phyloP scores from a whole-genome alignment of 2,797 vertebrate species.

The Molossus molossus region DNA sequence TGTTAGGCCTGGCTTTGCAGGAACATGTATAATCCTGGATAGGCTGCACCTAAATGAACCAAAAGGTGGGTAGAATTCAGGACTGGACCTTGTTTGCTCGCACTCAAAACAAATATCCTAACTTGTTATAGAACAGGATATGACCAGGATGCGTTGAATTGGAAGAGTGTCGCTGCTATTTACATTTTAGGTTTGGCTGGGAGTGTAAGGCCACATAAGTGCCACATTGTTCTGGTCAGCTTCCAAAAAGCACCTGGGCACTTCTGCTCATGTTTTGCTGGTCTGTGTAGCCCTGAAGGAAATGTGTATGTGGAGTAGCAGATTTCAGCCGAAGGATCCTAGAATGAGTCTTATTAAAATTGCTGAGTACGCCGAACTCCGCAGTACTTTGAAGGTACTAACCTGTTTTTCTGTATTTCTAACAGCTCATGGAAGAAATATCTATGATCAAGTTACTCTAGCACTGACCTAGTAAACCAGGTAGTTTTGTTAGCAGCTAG shows the following conservation, averaged over 20 bases:
- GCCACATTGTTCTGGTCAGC: neutral
- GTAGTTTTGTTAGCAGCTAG: neutral
- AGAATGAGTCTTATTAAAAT: neutral
- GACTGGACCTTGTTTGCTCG: neutral
- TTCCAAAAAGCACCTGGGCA: neutral
- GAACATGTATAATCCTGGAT: neutral
- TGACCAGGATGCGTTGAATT: rapidly evolving
- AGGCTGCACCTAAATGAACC: neutral
- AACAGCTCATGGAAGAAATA: neutral
- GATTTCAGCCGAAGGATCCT: neutral
- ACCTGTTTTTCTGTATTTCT: neutral
- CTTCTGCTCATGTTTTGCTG: neutral
- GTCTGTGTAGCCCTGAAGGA: neutral
- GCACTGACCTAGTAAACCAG: slow-evolving; percentile 19
- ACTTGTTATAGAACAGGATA: neutral
- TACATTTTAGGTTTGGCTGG: neutral
- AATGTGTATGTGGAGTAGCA: neutral
- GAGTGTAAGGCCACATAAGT: neutral
- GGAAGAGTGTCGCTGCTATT: neutral
- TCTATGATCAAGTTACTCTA: neutral
- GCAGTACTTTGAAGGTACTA: neutral
- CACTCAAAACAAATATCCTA: neutral
- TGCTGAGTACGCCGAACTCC: neutral
- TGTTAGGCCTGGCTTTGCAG: neutral
- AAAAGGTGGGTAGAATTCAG: neutral